These are phyloP conservation scores for Sebastolobus altivelis DNA, from an alignment of 2,797 vertebrate genomes.

Conservation along the genomic window DNA sequence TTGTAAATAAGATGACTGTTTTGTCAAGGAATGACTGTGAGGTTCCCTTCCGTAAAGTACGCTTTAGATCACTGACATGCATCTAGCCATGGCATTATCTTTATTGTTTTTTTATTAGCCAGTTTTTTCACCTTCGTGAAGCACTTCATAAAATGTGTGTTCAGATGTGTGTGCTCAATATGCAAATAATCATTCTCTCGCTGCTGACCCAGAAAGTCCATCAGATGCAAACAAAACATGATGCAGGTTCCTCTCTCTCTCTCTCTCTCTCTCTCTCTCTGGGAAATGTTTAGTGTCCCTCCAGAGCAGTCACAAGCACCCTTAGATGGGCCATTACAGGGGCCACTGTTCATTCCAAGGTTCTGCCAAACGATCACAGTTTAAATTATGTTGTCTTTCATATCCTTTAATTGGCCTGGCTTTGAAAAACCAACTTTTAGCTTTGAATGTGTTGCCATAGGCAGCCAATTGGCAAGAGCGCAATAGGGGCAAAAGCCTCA, in stretches of 20 bases:
- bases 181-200: conserved; percentile 78
- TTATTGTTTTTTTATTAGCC: conserved; percentile 92
- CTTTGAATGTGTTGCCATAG: conserved; percentile 84
- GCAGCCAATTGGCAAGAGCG: conserved; percentile 85
- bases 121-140: conserved; percentile 69
- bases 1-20: conserved; percentile 99
- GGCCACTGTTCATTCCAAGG: conserved; percentile 77
- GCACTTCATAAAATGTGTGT: conserved; percentile 79
- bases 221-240: conserved; percentile 67
- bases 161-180: conserved; percentile 69
- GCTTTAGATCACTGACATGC: conserved; percentile 94
- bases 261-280: conserved; percentile 23
- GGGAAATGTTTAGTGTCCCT: conserved; percentile 63
- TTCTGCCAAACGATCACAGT: conserved; percentile 84
- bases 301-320: conserved; percentile 66
- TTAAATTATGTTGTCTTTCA: conserved; percentile 85
- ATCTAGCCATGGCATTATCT: conserved; percentile 94
- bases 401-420: conserved; percentile 86
- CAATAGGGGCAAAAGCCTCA: conserved; percentile 84
- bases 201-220: conserved; percentile 79
- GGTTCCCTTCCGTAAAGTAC: conserved; percentile 86
- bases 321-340: conserved; percentile 76
- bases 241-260: conserved; percentile 31
- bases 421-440: conserved; percentile 86
- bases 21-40: conserved; percentile 96